These are phyloP conservation scores for Conistra vaccinii DNA, from an alignment of 2,888 invertebrate species.

Conservation along the genomic window DNA sequence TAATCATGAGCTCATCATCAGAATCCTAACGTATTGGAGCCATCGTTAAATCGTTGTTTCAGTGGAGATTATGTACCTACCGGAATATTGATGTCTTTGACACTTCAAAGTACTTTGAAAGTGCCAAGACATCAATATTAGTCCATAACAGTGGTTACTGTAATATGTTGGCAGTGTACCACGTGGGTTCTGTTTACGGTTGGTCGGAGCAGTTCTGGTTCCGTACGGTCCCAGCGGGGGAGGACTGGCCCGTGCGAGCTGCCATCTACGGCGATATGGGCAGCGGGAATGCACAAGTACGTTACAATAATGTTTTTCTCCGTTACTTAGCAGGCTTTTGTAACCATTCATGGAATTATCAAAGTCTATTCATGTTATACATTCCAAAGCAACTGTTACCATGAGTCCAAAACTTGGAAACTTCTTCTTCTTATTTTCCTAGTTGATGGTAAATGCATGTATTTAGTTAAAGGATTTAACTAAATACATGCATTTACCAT, in stretches of 20 bases:
- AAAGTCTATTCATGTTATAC: not conserved
- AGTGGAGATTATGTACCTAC: not conserved
- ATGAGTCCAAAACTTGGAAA: not conserved
- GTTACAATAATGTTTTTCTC: slow-evolving; percentile 39
- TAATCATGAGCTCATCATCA: not conserved
- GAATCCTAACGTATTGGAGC: not conserved
- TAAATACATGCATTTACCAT: too few relatives aligned
- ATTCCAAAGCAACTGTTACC: too few relatives aligned
- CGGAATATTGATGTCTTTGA: not conserved
- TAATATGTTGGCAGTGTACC: slow-evolving; percentile 91
- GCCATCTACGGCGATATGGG: slow-evolving; percentile 99
- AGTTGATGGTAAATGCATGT: too few relatives aligned
- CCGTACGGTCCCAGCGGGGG: slow-evolving; percentile 92
- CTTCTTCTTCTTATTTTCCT: too few relatives aligned
- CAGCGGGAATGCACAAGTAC: slow-evolving; percentile 95
- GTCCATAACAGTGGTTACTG: too few relatives aligned
- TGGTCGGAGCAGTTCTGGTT: slow-evolving; percentile 96
- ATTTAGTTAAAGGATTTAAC: too few relatives aligned
- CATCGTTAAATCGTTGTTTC: not conserved
- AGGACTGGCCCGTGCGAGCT: slow-evolving; percentile 95
- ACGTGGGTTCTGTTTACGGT: slow-evolving; percentile 94
- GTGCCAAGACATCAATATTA: too few relatives aligned
- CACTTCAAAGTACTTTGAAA: not conserved
- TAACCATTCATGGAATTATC: not conserved
- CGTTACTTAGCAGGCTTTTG: not conserved